Percentiles rank a stretch among this genome's conserved stretches.
These are phyloP conservation scores for Ennomos quercinarius DNA, from an alignment of 2,888 invertebrate genomes.

Conservation along the genomic window DNA sequence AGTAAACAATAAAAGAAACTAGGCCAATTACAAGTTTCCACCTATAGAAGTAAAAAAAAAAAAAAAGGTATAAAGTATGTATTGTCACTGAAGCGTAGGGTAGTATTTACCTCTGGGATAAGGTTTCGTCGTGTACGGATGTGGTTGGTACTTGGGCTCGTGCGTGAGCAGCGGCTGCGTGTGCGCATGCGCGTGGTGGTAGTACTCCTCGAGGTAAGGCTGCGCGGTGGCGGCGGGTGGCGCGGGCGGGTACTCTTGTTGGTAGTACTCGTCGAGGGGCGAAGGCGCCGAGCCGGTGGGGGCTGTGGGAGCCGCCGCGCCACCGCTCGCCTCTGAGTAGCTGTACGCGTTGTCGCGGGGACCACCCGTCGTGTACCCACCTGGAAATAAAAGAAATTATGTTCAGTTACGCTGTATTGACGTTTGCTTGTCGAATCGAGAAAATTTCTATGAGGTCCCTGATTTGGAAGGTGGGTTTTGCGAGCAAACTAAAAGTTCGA, in stretches of 20 bases:
- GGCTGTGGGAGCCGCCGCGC: slow-evolving; percentile 58
- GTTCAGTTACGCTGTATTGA: not conserved
- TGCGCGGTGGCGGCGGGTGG: slow-evolving; percentile 81
- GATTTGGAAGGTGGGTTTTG: too few species aligned
- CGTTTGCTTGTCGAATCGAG: too few species aligned
- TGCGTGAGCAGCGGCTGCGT: slow-evolving; percentile 84
- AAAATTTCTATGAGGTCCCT: too few species aligned
- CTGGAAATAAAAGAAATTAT: slow-evolving; percentile 56
- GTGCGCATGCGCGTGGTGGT: slow-evolving; percentile 91
- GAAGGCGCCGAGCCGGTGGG: slow-evolving; percentile 74
- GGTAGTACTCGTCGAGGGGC: slow-evolving; percentile 84
- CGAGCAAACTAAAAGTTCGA: not conserved
- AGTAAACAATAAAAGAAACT: too few species aligned
- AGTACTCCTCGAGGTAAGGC: slow-evolving; percentile 89
- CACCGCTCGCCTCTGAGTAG: slow-evolving; percentile 74
- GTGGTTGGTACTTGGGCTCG: slow-evolving; percentile 90
- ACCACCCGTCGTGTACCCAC: slow-evolving; percentile 85
- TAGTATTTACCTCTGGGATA: slow-evolving; percentile 87
- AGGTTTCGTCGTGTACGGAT: slow-evolving; percentile 89
- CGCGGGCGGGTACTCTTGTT: slow-evolving; percentile 77
- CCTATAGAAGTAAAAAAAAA: too few species aligned
- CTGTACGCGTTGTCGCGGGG: slow-evolving; percentile 82
- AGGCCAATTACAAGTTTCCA: too few species aligned
- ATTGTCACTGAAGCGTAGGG: too few species aligned
- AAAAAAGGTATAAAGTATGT: too few species aligned